These are phyloP conservation scores for Callipepla squamata DNA, from an alignment of 2,113 vertebrate genomes.

Conservation along the genomic window DNA sequence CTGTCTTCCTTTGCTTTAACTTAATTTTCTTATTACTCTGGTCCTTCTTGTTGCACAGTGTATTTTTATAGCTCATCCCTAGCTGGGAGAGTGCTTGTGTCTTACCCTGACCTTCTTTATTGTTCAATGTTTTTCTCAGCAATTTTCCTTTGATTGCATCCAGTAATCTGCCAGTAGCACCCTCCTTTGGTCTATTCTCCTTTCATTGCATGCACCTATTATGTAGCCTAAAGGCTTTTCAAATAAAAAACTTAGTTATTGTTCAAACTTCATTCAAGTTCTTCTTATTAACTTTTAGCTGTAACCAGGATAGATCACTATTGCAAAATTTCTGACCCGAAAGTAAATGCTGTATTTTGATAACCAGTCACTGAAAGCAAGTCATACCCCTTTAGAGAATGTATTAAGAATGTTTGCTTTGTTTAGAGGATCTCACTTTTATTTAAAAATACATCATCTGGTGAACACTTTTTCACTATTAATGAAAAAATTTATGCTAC, in stretches of 20 bases:
- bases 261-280: background rate
- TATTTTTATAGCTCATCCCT: background rate
- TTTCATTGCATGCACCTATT: background rate
- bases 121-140: background rate
- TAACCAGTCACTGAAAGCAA: background rate
- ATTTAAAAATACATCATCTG: background rate
- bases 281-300: background rate
- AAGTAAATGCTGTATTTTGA: background rate
- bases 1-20: background rate
- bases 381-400: background rate
- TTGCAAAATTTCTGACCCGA: background rate
- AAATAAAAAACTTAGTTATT: background rate
- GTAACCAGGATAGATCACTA: background rate
- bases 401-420: background rate
- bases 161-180: background rate
- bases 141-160: background rate
- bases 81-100: background rate
- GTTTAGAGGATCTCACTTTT: background rate
- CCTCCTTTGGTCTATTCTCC: background rate
- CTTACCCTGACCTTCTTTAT: background rate
- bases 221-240: background rate
- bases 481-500: background rate
- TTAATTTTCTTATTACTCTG: background rate
- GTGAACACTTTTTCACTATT: background rate
- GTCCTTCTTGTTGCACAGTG: background rate